Base-by-base conservation (phyloP, 2,888 invertebrate species). In the Lasioglossum marginatum region DNA sequence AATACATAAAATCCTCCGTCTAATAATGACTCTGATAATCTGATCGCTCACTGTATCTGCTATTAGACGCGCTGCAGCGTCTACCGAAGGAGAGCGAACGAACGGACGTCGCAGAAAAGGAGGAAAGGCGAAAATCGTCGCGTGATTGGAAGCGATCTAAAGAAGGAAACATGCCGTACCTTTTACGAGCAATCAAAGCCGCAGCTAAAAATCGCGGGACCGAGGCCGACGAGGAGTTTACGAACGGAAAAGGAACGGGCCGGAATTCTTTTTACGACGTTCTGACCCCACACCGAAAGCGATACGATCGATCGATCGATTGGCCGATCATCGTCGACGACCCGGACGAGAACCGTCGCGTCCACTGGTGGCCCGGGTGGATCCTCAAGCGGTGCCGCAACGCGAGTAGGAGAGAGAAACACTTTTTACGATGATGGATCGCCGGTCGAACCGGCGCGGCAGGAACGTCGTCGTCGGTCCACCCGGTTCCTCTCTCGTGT, bases 361-460 rank as follows among this genome's bases (percentile, higher is more conserved):
- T 79, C 88, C 81, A 82, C 80, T 86, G 70, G 81, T 72, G 80
- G 79, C 68, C n/a, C 81, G 80, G 77, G 73, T 57, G 81, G 83
- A 82, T 86, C 80, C 80, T 73, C 79, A 72, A 73, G 86, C 83
- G 79, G 68, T 79, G 86, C 87, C 81, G 88, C 82, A 40, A 73
- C 79, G 79, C 85, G 81, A 81, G 83, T 72, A 79, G 78, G 77
- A 86, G 85, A 85, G 88, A 85, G 88, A 87, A 88, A 85, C 88
- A 83, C 89, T 91, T 92, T 91, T 91, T 92, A 92, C 92, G 92
- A 92, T 92, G 92, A 92, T 92, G 92, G 89, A 92, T 92, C 91
- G 92, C 85, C 86, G 89, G 82, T 85, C 87, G 88, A 89, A 91
- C 82, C 89, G 87, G 68, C 90, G 48, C 48, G 48, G 68, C 90